phyloP scores from a whole-genome alignment of 2,797 vertebrate genomes.

The Alosa sapidissima region DNA sequence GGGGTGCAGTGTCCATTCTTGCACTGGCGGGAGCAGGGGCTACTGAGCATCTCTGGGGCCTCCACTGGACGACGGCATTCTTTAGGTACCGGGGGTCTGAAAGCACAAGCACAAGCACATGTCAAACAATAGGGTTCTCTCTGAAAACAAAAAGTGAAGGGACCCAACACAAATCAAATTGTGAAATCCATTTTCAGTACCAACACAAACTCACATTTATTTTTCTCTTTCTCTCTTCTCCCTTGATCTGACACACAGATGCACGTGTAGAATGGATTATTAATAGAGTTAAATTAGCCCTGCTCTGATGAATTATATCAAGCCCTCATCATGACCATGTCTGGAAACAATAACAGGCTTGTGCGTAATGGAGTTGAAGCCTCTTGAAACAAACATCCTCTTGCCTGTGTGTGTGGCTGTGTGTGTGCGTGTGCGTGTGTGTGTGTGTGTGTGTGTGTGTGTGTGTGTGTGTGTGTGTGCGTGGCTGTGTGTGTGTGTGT shows the following conservation, averaged over 20 bases:
- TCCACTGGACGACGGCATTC: conserved; percentile 87
- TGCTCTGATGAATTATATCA: conserved; percentile 54
- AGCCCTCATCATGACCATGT: conserved; percentile 54
- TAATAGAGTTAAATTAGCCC: conserved; percentile 56
- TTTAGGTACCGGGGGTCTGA: conserved; percentile 88
- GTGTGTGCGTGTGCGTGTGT: not conserved
- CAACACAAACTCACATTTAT: not conserved
- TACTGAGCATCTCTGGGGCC: conserved; percentile 84
- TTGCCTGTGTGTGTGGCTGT: not conserved
- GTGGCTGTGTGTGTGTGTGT: not conserved
- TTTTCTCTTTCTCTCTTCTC: not conserved
- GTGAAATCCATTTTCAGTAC: not conserved
- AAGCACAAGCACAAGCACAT: conserved; percentile 29
- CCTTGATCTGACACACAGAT: conserved; percentile 54
- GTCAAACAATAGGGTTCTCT: not conserved
- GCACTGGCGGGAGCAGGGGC: conserved; percentile 91
- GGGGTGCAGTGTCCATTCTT: conserved; percentile 95
- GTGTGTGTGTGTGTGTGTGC: not conserved
- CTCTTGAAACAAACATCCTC: conserved; percentile 45
- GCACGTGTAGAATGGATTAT: conserved; percentile 49
- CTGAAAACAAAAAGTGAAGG: conserved; percentile 20
- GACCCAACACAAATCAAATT: not conserved
- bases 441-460: not conserved
- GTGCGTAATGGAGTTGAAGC: conserved; percentile 63
- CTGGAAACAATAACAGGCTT: conserved; percentile 71